Percentiles rank a stretch among this genome's conserved stretches.
Conservation (phyloP, 2,888 invertebrate species). For the Scotopteryx bipunctaria region DNA sequence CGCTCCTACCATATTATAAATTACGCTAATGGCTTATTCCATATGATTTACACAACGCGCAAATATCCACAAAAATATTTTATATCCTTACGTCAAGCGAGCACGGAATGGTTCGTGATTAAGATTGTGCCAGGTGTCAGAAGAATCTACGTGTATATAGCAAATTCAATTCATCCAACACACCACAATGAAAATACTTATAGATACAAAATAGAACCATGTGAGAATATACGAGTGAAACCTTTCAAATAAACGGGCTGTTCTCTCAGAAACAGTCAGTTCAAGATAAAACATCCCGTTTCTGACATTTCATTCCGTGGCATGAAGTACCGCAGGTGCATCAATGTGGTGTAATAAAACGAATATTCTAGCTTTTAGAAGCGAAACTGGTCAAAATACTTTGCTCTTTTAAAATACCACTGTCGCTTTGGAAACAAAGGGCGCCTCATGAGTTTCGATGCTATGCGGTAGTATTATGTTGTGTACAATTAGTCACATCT, state of each 20-base stretch:
- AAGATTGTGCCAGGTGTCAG: slow-evolving; percentile 18
- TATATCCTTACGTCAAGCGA: slow-evolving; percentile 22
- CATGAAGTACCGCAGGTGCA: slow-evolving; percentile 56
- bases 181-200: no score
- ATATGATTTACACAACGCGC: slow-evolving; percentile 53
- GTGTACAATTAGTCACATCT: neutral
- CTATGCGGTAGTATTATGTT: no score
- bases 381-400: neutral
- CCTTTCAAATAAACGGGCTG: slow-evolving; percentile 2
- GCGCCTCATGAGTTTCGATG: neutral
- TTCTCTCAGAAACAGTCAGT: no score
- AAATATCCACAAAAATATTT: slow-evolving; percentile 44
- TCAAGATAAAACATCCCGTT: slow-evolving; percentile 32
- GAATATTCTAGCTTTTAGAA: neutral
- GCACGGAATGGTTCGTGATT: slow-evolving; percentile 23
- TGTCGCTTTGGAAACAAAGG: neutral
- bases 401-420: neutral
- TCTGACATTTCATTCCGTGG: slow-evolving; percentile 51
- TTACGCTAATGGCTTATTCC: slow-evolving; percentile 61
- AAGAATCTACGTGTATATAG: slow-evolving; percentile 8
- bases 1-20: slow-evolving; percentile 47
- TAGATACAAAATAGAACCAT: no score
- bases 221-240: no score
- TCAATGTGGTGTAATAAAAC: slow-evolving; percentile 39
- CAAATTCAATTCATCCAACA: slow-evolving; percentile 8